Evolutionary conservation across 2,113 vertebrate genomes (phyloP).

Genomic region (Vireo altiloquus): DNA sequence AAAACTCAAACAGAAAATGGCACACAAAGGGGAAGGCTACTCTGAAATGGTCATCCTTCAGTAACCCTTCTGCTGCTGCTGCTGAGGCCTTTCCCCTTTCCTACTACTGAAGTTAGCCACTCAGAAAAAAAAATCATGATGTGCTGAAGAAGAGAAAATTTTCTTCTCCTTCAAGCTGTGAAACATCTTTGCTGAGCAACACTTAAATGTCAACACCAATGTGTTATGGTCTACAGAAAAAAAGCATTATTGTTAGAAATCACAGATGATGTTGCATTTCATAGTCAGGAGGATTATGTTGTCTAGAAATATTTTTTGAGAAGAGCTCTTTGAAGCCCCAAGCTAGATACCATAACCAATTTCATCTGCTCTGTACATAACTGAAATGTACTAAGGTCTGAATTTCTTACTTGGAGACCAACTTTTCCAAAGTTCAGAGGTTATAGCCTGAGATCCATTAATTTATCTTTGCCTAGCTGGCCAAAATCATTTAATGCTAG

Average conservation of each 20-base stretch:
- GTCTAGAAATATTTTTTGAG: background rate
- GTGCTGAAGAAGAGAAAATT: background rate
- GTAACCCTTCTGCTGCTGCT: background rate
- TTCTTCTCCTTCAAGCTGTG: background rate
- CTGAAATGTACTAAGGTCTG: background rate
- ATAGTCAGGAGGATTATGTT: background rate
- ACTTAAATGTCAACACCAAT: constrained; percentile 15
- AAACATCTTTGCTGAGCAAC: constrained; percentile 12
- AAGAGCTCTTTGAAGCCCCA: background rate
- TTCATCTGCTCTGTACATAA: background rate
- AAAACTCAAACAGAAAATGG: background rate
- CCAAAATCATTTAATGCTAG: background rate
- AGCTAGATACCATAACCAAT: background rate
- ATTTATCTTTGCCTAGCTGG: background rate
- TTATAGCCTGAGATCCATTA: background rate
- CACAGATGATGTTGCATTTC: constrained; percentile 20
- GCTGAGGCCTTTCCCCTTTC: background rate
- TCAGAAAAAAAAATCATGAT: constrained; percentile 4
- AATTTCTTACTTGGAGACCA: background rate
- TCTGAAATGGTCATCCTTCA: background rate
- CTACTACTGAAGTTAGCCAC: background rate
- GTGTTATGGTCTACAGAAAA: background rate
- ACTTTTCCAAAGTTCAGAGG: background rate
- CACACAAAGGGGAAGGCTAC: background rate
- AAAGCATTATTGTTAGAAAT: constrained; percentile 21